Conservation (phyloP, 2,113 vertebrate species). For the Chiloscyllium plagiosum region DNA sequence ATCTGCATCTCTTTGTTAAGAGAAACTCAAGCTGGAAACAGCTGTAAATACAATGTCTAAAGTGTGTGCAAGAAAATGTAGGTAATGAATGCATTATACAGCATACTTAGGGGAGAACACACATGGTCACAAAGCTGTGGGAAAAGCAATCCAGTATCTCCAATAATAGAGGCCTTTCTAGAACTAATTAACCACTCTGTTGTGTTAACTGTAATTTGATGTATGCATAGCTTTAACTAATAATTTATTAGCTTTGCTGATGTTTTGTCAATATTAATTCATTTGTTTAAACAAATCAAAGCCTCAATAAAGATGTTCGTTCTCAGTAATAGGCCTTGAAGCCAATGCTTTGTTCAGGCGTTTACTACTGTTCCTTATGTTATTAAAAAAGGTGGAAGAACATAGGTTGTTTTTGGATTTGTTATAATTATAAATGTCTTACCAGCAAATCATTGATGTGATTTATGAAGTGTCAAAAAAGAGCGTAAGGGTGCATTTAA, state of each 20-base stretch:
- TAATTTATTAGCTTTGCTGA: conserved; percentile 74
- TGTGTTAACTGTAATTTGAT: conserved; percentile 64
- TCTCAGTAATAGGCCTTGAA: conserved; percentile 44
- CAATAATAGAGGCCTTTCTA: conserved; percentile 55
- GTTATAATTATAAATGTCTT: conserved; percentile 4
- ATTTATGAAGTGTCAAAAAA: conserved; percentile 22
- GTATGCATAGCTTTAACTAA: conserved; percentile 71
- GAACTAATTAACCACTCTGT: conserved; percentile 69
- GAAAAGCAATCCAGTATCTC: conserved; percentile 2
- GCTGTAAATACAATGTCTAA: background rate
- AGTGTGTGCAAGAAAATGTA: background rate
- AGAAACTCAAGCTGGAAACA: background rate
- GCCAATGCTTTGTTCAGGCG: conserved; percentile 17
- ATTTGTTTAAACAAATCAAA: conserved; percentile 77
- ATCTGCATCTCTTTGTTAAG: background rate
- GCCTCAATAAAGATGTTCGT: conserved; percentile 70
- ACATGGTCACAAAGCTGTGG: conserved; percentile 21
- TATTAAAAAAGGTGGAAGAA: background rate
- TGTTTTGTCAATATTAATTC: conserved; percentile 79
- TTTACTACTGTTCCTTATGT: background rate
- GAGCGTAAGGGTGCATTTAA: background rate
- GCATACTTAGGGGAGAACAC: background rate
- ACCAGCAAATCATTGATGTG: background rate
- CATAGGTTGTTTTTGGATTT: background rate
- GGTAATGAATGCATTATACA: background rate